Evolutionary conservation across 2,113 vertebrate genomes (phyloP).

Genomic region (Trogon surrucura): DNA sequence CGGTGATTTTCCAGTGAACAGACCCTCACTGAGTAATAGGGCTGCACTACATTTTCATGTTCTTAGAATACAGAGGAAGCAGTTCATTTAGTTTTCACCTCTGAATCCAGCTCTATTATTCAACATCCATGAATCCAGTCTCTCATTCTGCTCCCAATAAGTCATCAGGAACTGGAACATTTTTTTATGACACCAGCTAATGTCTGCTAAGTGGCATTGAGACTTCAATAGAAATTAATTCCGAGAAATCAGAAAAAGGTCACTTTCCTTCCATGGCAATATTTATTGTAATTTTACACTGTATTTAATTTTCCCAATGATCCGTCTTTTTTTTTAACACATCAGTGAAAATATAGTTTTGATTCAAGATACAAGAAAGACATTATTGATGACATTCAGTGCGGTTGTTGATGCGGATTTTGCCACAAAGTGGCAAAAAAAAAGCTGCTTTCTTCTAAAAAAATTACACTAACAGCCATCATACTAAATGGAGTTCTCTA

Average conservation of each 20-base stretch:
- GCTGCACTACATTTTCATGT: background rate
- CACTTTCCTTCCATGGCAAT: background rate
- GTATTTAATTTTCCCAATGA: background rate
- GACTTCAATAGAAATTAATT: background rate
- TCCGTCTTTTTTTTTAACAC: background rate
- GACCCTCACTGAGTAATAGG: slow-evolving; percentile 12
- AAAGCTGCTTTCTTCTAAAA: background rate
- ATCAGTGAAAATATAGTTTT: background rate
- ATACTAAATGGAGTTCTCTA: background rate
- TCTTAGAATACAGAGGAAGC: background rate
- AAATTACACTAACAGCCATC: background rate
- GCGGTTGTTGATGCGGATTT: background rate
- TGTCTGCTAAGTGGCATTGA: background rate
- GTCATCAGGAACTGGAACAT: background rate
- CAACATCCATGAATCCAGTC: background rate
- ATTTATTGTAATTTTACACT: background rate
- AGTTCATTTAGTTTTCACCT: slow-evolving; percentile 4
- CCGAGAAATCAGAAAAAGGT: background rate
- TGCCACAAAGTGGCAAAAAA: background rate
- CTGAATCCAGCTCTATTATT: background rate
- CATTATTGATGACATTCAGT: background rate
- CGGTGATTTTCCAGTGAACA: slow-evolving; percentile 43
- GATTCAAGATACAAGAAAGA: background rate
- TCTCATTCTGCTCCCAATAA: background rate
- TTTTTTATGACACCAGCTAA: background rate